Evolutionary conservation across 2,888 invertebrate genomes (phyloP), one percentile per base, ranked within the genome.

Genomic region (Julus scanicus): DNA sequence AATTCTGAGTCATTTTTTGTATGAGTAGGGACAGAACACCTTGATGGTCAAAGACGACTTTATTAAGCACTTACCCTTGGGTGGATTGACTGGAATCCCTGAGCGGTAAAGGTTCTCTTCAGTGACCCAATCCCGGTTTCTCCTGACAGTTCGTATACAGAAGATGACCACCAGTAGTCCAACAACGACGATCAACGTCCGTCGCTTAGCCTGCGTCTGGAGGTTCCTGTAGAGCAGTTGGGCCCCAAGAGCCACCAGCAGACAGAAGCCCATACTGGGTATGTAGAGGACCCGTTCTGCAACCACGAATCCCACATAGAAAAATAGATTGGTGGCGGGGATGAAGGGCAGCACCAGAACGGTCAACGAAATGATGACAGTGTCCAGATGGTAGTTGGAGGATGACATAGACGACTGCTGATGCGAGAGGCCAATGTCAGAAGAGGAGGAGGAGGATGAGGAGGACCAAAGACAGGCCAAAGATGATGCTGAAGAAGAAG

Each of bases 281-380:
- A 99, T 95, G 93, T 99, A 99, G 90, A 99, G 94, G 90, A 99
- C 96, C 90, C 99, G 94, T 93, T 99, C 99, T 89, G 99, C 99
- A 88, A 99, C 96, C 90, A 99, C 99, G 93, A 99, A 99, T 87
- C 99, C 99, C 89, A 99, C 99, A 93, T 99, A 98, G 94, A 98
- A 98, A 93, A 99, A 95, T 91, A 98, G 93, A 94, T 99, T 99
- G 91, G 97, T 96, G 90, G 99, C 98, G 90, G 98, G 99, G 91
- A 99, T 94, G 93, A 98, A 99, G 89, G 99, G 98, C 90, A 99
- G 94, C 90, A 96, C 95, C 92, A 98, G 94, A 91, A 99, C 95
- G 86, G 94, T 93, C 89, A 94, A 90, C 48, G 93, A 92, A 87
- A 91, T 89, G 53, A 90, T 89, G 88, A 93, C 90, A 87, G 96